A percentile compares a stretch with the other conserved stretches of the same genome.
Conservation (phyloP, 2,888 invertebrate genomes). For the Mimumesa dahlbomi region DNA sequence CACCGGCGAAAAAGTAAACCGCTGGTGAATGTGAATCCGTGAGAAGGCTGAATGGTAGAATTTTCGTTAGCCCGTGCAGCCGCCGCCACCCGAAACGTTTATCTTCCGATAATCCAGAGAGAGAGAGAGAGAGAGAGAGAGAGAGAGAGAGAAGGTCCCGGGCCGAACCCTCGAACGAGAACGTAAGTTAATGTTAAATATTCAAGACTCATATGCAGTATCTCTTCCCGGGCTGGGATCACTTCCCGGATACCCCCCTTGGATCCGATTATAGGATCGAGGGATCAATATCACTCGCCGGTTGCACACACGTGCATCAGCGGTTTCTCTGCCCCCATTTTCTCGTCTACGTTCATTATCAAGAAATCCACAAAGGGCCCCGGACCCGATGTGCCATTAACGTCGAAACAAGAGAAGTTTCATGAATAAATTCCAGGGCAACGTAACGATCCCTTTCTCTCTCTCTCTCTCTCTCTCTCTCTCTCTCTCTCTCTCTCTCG, state of each 20-base stretch:
- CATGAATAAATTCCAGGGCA: conserved; percentile 53
- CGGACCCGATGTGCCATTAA: conserved; percentile 38
- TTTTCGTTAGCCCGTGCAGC: too few species aligned
- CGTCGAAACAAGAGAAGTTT: conserved; percentile 44
- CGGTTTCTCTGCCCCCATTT: conserved; percentile 24
- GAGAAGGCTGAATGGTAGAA: too few species aligned
- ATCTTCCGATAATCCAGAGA: too few species aligned
- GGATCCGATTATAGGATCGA: conserved; percentile 12
- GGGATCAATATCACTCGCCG: conserved; percentile 28
- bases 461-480: too few species aligned
- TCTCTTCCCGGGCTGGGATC: conserved; percentile 64
- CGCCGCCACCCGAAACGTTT: too few species aligned
- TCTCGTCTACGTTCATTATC: conserved; percentile 43
- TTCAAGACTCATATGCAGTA: conserved; percentile 73
- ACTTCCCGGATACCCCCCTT: conserved; percentile 9
- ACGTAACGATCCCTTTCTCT: conserved; percentile 20
- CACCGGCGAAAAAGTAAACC: too few species aligned
- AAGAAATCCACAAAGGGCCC: conserved; percentile 43
- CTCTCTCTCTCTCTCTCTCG: neutral
- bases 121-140: too few species aligned
- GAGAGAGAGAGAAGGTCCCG: too few species aligned
- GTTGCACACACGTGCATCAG: conserved; percentile 5
- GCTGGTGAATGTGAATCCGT: too few species aligned
- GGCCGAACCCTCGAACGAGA: conserved; percentile 4
- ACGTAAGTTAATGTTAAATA: conserved; percentile 68